Evolutionary conservation across 2,888 invertebrate species (phyloP), one percentile per base, ranked within the genome.

Genomic region (Neoascia interrupta): DNA sequence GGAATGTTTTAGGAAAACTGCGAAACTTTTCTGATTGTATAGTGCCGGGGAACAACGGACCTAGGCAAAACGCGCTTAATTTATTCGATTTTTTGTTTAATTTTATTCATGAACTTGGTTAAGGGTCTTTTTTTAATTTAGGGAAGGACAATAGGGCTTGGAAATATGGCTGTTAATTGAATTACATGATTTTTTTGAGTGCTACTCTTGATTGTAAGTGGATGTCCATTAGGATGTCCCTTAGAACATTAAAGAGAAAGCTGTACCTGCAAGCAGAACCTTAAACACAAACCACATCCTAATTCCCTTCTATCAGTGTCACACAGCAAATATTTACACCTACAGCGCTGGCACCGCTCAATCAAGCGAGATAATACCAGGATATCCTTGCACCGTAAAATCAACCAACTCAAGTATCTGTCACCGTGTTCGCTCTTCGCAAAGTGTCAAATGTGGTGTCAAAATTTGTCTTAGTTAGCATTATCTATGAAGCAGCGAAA

Each of bases 401-500:
- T 64, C 75, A 76, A 64, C 70, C 63, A 70, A 68, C 53, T 53
- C 18, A 36, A 43, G 45, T 60, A 74, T 60, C 68, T 53, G 68
- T 39, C 66, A 74, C n/a, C n/a, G 39, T 58, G 60, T 74, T 74
- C 37, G 21, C 56, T 34, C 56, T 36, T 58, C 21, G 49, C 60
- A 74, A 49, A 75, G 61, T 75, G 69, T 75, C 74, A 76, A 70
- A 58, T 63, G 75, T 28, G 75, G 75, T 76, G 70, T 64, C 47
- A 49, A 76, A 76, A 76, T 76, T 76, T 76, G 64, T 76, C 75
- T 64, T 76, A 64, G 70, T 76, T 76, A 76, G 47, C 70, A 51
- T 63, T 63, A 75, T 75, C 74, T 60, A 56, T 31, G 39, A 23
- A 58, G 16, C 11, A 11, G 0, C 15, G 26, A 34, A 68, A 39